Percentiles rank a stretch among this genome's conserved stretches.
Evolutionary conservation across 53 echinoderm and acorn worm genomes (phyloP).

Genomic region (Actinopyga echinites): DNA sequence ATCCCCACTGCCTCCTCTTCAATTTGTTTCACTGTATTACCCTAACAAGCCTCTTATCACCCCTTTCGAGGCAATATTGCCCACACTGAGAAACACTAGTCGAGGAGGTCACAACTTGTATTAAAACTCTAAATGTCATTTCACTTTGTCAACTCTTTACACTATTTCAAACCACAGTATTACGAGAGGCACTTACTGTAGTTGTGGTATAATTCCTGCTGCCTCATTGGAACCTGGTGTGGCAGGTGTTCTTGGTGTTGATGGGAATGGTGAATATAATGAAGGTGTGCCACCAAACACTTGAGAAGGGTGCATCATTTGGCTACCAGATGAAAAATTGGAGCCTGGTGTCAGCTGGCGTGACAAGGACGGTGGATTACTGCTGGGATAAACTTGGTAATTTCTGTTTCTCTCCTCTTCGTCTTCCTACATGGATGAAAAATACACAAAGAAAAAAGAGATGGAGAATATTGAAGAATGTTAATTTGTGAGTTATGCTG

Average conservation of each 20-base stretch:
- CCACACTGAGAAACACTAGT: too few species aligned
- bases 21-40: too few species aligned
- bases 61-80: too few species aligned
- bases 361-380: slow-evolving; percentile 22
- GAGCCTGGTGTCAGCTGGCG: slow-evolving; percentile 30
- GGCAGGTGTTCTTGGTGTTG: slow-evolving; percentile 87
- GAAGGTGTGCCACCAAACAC: slow-evolving; percentile 23
- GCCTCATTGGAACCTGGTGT: slow-evolving; percentile 87
- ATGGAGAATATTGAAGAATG: too few species aligned
- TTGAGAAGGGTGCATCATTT: slow-evolving; percentile 37
- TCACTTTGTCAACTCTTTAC: too few species aligned
- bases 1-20: too few species aligned
- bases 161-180: too few species aligned
- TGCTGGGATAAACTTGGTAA: not conserved
- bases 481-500: too few species aligned
- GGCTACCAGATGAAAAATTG: slow-evolving; percentile 3
- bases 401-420: slow-evolving; percentile 25
- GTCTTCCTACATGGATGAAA: not conserved
- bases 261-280: slow-evolving; percentile 64
- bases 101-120: too few species aligned
- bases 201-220: slow-evolving; percentile 88
- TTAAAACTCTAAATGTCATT: too few species aligned
- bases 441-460: not conserved
- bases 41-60: too few species aligned
- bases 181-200: slow-evolving; percentile 71